Percentiles rank a stretch among this genome's conserved stretches.
phyloP scores from a whole-genome alignment of 2,113 vertebrate genomes.

The Chelonoidis abingdonii region DNA sequence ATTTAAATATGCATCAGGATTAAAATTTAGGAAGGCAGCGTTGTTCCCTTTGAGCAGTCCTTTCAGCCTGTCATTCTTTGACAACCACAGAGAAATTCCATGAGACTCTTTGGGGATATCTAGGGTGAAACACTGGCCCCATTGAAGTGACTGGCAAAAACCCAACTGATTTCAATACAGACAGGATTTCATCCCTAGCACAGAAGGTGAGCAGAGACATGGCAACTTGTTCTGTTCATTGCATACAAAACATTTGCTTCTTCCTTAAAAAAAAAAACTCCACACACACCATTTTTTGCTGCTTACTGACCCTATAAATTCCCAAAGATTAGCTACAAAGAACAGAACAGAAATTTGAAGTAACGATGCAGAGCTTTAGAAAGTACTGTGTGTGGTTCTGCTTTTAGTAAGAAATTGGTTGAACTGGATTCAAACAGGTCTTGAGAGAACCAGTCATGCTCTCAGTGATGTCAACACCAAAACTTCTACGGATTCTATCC shows the following conservation, averaged over 20 bases:
- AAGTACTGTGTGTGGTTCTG: neutral
- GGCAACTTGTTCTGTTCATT: neutral
- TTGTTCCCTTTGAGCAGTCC: neutral
- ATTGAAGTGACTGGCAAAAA: neutral
- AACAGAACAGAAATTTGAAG: neutral
- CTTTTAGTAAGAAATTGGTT: neutral
- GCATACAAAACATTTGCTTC: neutral
- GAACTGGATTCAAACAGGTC: neutral
- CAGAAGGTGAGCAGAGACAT: neutral
- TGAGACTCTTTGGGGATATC: neutral
- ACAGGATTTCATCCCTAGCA: neutral
- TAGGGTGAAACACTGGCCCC: neutral
- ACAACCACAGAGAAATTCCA: neutral
- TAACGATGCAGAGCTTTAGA: neutral
- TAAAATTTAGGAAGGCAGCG: constrained; percentile 13
- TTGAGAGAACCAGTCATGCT: neutral
- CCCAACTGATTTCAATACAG: neutral
- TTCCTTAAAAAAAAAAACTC: neutral
- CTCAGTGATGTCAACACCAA: neutral
- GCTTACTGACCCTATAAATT: neutral
- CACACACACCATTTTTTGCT: neutral
- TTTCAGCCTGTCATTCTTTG: neutral
- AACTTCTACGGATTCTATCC: neutral
- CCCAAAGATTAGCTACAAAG: neutral
- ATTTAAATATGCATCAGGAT: constrained; percentile 38